A percentile compares a stretch with the other conserved stretches of the same genome.
phyloP scores from a whole-genome alignment of 2,113 vertebrate species.

The Pseudopipra pipra region DNA sequence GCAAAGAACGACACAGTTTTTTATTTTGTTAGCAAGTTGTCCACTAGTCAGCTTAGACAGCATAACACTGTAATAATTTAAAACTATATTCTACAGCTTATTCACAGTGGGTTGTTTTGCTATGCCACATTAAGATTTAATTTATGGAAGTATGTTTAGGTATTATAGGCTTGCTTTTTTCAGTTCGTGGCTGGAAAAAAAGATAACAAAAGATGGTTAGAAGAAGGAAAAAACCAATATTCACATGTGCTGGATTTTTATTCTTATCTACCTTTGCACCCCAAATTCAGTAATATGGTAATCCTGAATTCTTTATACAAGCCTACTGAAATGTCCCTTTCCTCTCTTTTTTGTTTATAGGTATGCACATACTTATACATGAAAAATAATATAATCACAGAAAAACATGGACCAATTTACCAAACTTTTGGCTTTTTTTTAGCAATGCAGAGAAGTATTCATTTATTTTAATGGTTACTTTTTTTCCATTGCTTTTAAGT shows the following conservation, averaged over 20 bases:
- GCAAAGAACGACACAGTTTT: background rate
- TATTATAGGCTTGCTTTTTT: constrained; percentile 10
- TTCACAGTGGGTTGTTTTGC: background rate
- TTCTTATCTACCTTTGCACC: constrained; percentile 13
- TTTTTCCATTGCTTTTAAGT: background rate
- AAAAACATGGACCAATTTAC: background rate
- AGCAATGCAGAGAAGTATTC: background rate
- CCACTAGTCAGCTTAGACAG: background rate
- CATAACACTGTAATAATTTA: background rate
- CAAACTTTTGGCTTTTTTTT: background rate
- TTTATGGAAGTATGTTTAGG: constrained; percentile 6
- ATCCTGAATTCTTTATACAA: background rate
- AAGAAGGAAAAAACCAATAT: background rate
- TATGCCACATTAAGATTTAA: constrained; percentile 22
- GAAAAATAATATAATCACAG: background rate
- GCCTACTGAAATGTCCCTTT: background rate
- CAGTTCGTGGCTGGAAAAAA: background rate
- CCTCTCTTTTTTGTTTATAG: background rate
- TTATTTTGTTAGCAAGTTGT: background rate
- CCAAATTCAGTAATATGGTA: background rate
- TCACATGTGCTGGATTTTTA: background rate
- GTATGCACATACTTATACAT: background rate
- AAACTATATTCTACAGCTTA: background rate
- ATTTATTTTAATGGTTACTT: background rate
- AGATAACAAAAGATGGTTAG: constrained; percentile 7